These are phyloP conservation scores for Crotalus tigris DNA, from an alignment of 2,113 vertebrate genomes.

Conservation along the genomic window DNA sequence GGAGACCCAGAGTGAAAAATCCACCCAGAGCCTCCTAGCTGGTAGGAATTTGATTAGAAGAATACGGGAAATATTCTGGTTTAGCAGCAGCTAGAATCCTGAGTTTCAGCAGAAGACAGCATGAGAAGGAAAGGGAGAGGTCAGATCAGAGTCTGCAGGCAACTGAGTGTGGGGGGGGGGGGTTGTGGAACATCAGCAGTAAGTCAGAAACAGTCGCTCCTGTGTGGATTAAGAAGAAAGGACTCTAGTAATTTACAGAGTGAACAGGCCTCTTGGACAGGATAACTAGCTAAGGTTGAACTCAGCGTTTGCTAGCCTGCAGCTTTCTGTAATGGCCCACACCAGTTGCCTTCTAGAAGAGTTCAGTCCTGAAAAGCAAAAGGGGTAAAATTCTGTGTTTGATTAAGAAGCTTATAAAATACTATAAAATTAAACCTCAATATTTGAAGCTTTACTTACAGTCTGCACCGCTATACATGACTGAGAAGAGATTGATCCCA, in stretches of 20 bases:
- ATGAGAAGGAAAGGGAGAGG: conserved; percentile 52
- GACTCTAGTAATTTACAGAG: conserved; percentile 74
- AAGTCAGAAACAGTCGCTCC: conserved; percentile 50
- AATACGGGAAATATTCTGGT: conserved; percentile 1
- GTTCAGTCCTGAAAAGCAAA: conserved; percentile 92
- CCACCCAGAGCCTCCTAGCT: conserved; percentile 23
- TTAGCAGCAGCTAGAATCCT: conserved; percentile 36
- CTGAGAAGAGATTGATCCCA: conserved; percentile 93
- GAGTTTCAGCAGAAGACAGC: conserved; percentile 45
- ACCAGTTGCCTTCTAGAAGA: conserved; percentile 93
- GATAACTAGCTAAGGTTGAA: conserved; percentile 73
- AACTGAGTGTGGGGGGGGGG: not conserved
- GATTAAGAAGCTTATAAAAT: conserved; percentile 72
- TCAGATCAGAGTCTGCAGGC: not conserved
- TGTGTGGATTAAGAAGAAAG: conserved; percentile 74
- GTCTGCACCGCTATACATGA: conserved; percentile 90
- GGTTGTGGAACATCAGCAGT: not conserved
- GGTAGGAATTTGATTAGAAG: not conserved
- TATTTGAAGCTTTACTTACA: conserved; percentile 75
- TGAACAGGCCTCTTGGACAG: conserved; percentile 70
- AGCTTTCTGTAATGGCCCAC: conserved; percentile 87
- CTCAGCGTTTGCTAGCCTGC: conserved; percentile 87
- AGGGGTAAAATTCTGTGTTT: conserved; percentile 91
- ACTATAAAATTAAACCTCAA: conserved; percentile 49
- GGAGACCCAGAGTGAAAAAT: conserved; percentile 38